Conservation (phyloP, 2,888 invertebrate species). For the Caenorhabditis becei region DNA sequence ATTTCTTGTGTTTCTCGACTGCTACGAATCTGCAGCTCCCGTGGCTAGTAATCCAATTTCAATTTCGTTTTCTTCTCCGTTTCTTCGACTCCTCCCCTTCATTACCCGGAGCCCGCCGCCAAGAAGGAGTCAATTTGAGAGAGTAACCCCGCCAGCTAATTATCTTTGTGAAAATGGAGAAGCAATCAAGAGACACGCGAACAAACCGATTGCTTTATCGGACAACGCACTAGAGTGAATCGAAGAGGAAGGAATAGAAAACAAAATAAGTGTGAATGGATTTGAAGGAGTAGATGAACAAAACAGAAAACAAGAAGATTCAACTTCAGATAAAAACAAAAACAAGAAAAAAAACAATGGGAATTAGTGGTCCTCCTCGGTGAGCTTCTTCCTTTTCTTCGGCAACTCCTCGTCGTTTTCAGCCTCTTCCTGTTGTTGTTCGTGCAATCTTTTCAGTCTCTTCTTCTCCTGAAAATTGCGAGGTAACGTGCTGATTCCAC, state of each 20-base stretch:
- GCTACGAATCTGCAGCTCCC: neutral
- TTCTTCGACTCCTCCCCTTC: constrained; percentile 22
- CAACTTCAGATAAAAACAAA: constrained; percentile 6
- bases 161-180: constrained; percentile 17
- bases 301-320: neutral
- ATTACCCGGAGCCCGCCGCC: constrained; percentile 15
- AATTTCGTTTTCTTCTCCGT: constrained; percentile 42
- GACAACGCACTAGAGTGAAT: constrained; percentile 9
- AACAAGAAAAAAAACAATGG: constrained; percentile 2
- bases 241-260: no score
- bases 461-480: constrained; percentile 48
- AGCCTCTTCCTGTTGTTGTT: constrained; percentile 27
- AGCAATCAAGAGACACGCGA: neutral
- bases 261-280: neutral
- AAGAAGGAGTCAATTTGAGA: constrained; percentile 37
- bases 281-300: neutral
- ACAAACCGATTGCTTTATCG: constrained; percentile 31
- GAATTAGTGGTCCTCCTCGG: constrained; percentile 42
- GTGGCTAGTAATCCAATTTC: constrained; percentile 47
- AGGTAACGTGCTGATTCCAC: no score
- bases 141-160: constrained; percentile 32
- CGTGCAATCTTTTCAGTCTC: constrained; percentile 52
- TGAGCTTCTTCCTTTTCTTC: constrained; percentile 56
- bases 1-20: neutral
- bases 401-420: constrained; percentile 30